Conservation (phyloP, 2,797 vertebrate species). For the Microctenopoma lineatum region DNA sequence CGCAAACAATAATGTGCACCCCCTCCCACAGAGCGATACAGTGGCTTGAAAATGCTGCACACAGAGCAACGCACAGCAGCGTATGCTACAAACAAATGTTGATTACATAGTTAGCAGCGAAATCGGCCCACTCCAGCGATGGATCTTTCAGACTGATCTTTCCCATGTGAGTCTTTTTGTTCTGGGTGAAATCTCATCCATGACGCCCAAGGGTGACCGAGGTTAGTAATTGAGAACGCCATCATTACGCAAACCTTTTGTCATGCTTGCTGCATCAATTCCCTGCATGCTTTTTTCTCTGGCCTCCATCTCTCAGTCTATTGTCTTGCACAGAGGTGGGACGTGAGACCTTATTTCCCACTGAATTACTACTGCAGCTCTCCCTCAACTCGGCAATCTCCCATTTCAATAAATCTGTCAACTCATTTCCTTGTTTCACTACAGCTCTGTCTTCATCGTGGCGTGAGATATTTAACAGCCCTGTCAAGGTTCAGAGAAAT, state of each 20-base stretch:
- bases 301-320: conserved; percentile 45
- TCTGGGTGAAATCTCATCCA: conserved; percentile 34
- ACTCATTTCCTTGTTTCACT: conserved; percentile 19
- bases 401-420: conserved; percentile 61
- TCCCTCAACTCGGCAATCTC: conserved; percentile 36
- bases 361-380: conserved; percentile 31
- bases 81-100: conserved; percentile 14
- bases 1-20: conserved; percentile 45
- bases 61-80: conserved; percentile 6
- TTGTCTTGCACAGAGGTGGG: conserved; percentile 55
- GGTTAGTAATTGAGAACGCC: conserved; percentile 70
- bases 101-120: conserved; percentile 24
- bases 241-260: conserved; percentile 73
- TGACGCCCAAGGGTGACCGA: conserved; percentile 57
- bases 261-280: conserved; percentile 61
- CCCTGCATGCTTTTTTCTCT: conserved; percentile 37
- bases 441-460: conserved; percentile 35
- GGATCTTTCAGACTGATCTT: conserved; percentile 23
- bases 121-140: conserved; percentile 10
- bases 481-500: neutral
- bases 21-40: conserved; percentile 21
- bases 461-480: conserved; percentile 18
- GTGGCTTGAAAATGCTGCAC: conserved; percentile 30
- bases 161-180: conserved; percentile 34
- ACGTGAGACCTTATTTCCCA: conserved; percentile 31